Percentiles rank a stretch among this genome's conserved stretches.
Evolutionary conservation across 2,113 vertebrate species (phyloP).

Genomic region (Onychorhynchus coronatus): DNA sequence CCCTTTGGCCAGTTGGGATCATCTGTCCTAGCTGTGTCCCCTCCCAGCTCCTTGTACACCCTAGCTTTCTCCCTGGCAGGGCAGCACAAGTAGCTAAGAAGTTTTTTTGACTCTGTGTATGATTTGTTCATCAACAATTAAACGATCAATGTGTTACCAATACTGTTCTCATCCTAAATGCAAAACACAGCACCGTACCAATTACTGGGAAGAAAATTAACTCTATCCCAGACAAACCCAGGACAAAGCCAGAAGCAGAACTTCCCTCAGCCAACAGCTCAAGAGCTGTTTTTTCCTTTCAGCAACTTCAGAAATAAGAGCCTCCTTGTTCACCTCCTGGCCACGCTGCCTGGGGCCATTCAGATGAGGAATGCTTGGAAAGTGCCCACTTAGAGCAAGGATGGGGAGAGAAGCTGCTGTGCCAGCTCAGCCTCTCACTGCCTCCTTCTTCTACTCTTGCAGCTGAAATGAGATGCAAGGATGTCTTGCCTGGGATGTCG

Average conservation of each 20-base stretch:
- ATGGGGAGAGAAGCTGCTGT: not conserved
- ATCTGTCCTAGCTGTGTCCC: not conserved
- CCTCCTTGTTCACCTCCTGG: not conserved
- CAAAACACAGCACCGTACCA: not conserved
- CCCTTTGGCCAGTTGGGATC: not conserved
- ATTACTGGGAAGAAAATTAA: not conserved
- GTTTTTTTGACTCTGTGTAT: not conserved
- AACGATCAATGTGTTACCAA: not conserved
- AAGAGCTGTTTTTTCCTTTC: not conserved
- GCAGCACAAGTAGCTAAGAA: not conserved
- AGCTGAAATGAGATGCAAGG: constrained; percentile 37
- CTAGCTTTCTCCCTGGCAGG: not conserved
- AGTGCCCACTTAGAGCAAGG: not conserved
- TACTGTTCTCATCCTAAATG: not conserved
- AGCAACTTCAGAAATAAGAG: not conserved
- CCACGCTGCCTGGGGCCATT: not conserved
- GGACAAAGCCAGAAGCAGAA: not conserved
- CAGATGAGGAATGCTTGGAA: not conserved
- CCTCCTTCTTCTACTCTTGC: not conserved
- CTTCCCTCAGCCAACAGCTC: not conserved
- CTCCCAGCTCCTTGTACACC: not conserved
- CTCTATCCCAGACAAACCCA: not conserved
- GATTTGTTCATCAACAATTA: not conserved
- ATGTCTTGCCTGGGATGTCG: constrained; percentile 18
- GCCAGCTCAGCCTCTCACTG: not conserved